Evolutionary conservation across 2,113 vertebrate genomes (phyloP).

Genomic region (Stigmatopora argus): DNA sequence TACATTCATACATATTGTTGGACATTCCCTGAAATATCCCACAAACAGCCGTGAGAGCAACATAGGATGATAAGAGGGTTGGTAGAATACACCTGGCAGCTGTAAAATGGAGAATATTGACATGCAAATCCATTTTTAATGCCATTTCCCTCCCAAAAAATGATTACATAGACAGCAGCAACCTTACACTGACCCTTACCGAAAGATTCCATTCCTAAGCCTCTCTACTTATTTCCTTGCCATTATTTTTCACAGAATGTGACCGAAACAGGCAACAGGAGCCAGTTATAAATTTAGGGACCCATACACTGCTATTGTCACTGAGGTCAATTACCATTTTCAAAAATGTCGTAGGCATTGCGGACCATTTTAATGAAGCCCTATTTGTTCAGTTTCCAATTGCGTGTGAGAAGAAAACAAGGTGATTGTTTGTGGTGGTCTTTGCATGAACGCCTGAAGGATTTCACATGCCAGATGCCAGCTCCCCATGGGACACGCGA

Average conservation of each 20-base stretch:
- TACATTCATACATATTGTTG: not conserved
- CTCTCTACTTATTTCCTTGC: not conserved
- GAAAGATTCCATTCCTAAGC: not conserved
- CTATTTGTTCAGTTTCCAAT: not conserved
- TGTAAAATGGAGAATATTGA: not conserved
- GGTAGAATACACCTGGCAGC: not conserved
- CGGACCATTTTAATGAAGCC: not conserved
- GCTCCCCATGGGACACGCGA: constrained; percentile 17
- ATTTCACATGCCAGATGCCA: constrained; percentile 39
- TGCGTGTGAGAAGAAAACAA: not conserved
- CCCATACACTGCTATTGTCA: no score
- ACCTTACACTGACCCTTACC: not conserved
- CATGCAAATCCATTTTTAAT: not conserved
- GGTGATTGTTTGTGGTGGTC: constrained; percentile 27
- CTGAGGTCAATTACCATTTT: not conserved
- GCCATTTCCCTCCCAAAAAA: not conserved
- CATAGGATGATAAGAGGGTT: not conserved
- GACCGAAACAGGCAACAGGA: no score
- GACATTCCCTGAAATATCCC: not conserved
- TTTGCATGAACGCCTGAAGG: constrained; percentile 20
- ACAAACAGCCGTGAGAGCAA: not conserved
- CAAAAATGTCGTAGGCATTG: not conserved
- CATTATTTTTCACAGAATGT: no score
- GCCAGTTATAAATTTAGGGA: no score
- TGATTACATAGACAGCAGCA: not conserved